phyloP scores from a whole-genome alignment of 2,113 vertebrate species.

The Malaclemys terrapin region DNA sequence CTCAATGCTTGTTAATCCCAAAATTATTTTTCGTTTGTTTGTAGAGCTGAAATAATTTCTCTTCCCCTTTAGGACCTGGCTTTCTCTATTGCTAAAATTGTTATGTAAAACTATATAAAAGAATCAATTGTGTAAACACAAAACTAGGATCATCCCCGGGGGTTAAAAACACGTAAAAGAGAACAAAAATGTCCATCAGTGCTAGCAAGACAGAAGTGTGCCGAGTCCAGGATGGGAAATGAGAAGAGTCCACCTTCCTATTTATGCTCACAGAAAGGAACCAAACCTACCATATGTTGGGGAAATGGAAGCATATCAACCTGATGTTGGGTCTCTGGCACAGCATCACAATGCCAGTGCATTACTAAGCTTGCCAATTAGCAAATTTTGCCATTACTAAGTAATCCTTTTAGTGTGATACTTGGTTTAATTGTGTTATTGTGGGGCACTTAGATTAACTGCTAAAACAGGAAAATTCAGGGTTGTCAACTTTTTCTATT shows the following conservation, averaged over 20 bases:
- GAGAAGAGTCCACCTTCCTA: background rate
- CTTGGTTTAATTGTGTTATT: background rate
- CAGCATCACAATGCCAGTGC: background rate
- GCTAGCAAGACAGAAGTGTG: background rate
- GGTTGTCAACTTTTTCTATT: slow-evolving; percentile 3
- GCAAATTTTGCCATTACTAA: background rate
- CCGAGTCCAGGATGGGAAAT: background rate
- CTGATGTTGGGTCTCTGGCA: background rate
- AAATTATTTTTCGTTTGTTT: background rate
- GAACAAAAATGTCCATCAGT: background rate
- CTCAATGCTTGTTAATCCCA: background rate
- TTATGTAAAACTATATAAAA: background rate
- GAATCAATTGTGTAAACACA: background rate
- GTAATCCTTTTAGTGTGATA: background rate
- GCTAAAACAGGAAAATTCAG: background rate
- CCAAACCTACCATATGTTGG: background rate
- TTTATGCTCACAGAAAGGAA: background rate
- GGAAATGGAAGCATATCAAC: background rate
- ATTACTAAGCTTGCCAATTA: background rate
- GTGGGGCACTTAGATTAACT: background rate
- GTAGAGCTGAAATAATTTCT: background rate
- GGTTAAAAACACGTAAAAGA: background rate
- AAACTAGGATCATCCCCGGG: background rate
- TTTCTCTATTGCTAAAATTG: background rate
- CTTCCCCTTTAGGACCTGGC: background rate